A percentile compares a stretch with the other conserved stretches of the same genome.
Evolutionary conservation across 2,113 vertebrate genomes (phyloP).

Genomic region (Pimephales promelas): DNA sequence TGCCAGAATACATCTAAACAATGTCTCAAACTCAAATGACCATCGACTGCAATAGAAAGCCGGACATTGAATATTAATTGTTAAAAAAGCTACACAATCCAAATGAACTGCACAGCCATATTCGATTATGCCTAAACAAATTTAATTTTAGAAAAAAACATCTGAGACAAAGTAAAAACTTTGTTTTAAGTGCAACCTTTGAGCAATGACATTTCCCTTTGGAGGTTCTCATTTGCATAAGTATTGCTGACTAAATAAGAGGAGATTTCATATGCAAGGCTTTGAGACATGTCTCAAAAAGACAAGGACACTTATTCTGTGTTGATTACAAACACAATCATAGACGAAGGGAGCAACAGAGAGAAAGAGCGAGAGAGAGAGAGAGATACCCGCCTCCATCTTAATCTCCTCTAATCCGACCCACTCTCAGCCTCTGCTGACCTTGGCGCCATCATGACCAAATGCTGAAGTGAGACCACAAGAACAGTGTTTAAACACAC

Average conservation of each 20-base stretch:
- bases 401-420: constrained; percentile 29
- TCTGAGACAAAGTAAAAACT: not conserved
- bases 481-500: constrained; percentile 11
- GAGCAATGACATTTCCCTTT: not conserved
- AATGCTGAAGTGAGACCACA: constrained; percentile 17
- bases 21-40: not conserved
- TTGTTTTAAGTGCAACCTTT: not conserved
- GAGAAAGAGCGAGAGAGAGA: not conserved
- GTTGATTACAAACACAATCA: constrained; percentile 11
- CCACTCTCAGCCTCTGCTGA: constrained; percentile 6
- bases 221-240: not conserved
- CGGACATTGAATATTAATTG: not conserved
- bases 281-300: not conserved
- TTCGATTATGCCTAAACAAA: not conserved
- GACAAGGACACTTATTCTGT: constrained; percentile 8
- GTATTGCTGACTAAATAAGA: not conserved
- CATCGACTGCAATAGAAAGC: not conserved
- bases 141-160: not conserved
- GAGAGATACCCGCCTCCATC: not conserved
- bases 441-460: constrained; percentile 8
- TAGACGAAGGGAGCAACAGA: not conserved
- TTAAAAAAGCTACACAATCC: not conserved
- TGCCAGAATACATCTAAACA: not conserved
- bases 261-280: not conserved
- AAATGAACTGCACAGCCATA: not conserved